phyloP scores from a whole-genome alignment of 2,797 vertebrate species.

The Mionectes olivaceus region DNA sequence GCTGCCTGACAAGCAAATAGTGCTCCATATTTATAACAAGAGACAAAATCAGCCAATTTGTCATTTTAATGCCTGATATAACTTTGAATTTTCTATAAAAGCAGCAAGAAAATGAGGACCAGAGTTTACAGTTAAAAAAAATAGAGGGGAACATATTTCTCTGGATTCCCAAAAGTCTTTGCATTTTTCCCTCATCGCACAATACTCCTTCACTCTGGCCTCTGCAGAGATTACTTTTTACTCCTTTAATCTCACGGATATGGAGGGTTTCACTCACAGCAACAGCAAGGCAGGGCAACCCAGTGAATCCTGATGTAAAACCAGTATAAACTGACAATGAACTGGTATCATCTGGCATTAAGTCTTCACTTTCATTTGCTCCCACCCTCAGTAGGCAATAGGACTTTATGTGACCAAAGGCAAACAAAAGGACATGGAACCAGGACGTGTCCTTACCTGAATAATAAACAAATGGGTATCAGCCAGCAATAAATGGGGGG shows the following conservation, averaged over 20 bases:
- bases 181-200: background rate
- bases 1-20: slow-evolving; percentile 58
- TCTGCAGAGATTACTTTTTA: background rate
- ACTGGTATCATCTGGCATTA: background rate
- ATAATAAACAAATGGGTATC: background rate
- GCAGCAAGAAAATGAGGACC: background rate
- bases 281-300: background rate
- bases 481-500: background rate
- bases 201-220: background rate
- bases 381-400: background rate
- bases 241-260: background rate
- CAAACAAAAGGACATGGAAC: background rate
- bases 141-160: background rate
- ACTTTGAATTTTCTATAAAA: slow-evolving; percentile 47
- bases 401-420: background rate
- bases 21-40: slow-evolving; percentile 58
- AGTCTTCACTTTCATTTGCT: background rate
- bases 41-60: slow-evolving; percentile 62
- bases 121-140: background rate
- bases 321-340: background rate
- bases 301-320: background rate
- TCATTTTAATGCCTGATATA: slow-evolving; percentile 44
- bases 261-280: background rate
- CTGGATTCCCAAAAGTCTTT: slow-evolving; percentile 1
- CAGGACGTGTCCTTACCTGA: background rate